Base-by-base conservation (phyloP, 2,797 vertebrate genomes). In the Rhynchonycteris naso region DNA sequence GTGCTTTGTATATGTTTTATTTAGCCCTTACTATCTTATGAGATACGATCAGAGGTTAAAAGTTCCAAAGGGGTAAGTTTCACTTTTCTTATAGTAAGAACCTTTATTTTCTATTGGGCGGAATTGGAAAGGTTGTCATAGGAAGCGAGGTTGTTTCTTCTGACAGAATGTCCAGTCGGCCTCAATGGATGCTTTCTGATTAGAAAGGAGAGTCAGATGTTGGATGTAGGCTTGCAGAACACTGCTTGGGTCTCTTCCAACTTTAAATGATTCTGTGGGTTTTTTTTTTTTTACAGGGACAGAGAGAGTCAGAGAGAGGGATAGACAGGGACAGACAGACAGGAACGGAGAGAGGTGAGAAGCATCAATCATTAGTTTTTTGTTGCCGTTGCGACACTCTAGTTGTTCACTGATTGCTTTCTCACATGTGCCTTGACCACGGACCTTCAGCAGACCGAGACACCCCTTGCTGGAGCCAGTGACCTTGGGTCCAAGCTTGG, bases 1-100 rank as follows among this genome's bases (percentile, higher is more conserved):
- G 14, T 88, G 14, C 22, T 91, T 92, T 88, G 30, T 9, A 5
- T 84, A 1, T 90, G 13, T 90, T 93, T 93, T 79, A 79, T 79
- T 90, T 63, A 81, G 78, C 59, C 5, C 24, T 54, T 56, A 56
- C 15, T 88, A 26, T 80, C 52, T 83, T 80, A 65, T 0, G 8
- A 61, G 24, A 1, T 92, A 26, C 68, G 58, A 76, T 79, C 21
- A 54, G 28, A 93, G 28, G 12, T 54, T 81, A 24, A 68, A 74
- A 81, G 63, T 95, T 95, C 30, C n/a, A 89, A 71, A 50, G 56
- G 28, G n/a, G 7, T 47, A 66, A 33, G 28, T 72, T 94, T 90
- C 16, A 26, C 58, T 85, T 68, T 91, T 43, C 11, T 84, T 54
- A 26, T 28, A 30, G 19, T 78, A 84, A 79, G 33, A 63, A 38